Evolutionary conservation across 1,140 invertebrate genomes (phyloP), one percentile per base, ranked within the genome.

Genomic region (Drosophila persimilis): DNA sequence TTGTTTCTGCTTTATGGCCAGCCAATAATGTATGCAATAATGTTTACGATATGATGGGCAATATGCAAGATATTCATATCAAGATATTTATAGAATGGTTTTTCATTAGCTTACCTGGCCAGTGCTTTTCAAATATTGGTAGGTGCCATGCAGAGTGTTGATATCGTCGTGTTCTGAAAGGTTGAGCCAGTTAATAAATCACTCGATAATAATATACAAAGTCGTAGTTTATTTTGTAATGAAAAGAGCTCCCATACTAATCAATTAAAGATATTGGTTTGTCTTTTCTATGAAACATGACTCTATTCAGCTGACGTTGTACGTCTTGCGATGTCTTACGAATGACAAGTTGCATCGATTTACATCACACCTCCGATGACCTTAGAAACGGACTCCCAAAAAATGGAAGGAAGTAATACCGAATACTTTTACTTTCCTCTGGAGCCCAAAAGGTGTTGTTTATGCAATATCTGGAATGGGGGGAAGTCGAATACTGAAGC

Each of bases 71-170:
- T 26, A 71, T 66, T 20, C 2, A 20, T 20, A 52, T 56, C 43
- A 39, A 13, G 11, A 57, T 11, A 50, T 73, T 31, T 35, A 65
- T 71, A 46, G 9, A 26, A 54, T 39, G 8, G 7, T 9, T 31
- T 9, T 3, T 31, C 8, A 0, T 50, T 26, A 8, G 66, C 88
- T 89, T 77, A 91, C 90, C 83, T 91, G 90, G 47, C 90, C 90
- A n/a, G 90, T 91, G 69, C 90, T 91, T 46, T 91, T 91, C 41
- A 91, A 62, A 55, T 91, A 91, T 77, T 91, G 64, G 72, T 85
- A 91, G 44, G 90, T 91, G 55, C 90, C 90, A 44, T 91, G 90
- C 29, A 91, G 70, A 6, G 90, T 89, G 29, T 91, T 91, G 17
- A 91, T 88, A 52, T 91, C 90, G 53, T 90, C 80, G 57, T 72